Evolutionary conservation across 2,113 vertebrate genomes (phyloP).

Genomic region (Jacana jacana): DNA sequence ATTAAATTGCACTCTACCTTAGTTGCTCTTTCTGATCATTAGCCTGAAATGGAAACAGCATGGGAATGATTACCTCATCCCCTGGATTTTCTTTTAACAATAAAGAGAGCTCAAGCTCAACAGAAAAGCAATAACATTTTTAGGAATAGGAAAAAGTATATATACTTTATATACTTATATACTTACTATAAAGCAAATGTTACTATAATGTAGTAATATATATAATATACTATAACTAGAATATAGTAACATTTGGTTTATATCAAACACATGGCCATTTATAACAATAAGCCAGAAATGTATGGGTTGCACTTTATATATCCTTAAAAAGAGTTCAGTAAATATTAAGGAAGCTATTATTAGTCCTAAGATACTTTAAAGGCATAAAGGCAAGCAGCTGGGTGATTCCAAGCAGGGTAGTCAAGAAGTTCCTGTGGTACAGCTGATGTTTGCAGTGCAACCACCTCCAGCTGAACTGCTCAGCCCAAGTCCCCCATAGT

Average conservation of each 20-base stretch:
- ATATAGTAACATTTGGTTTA: not conserved
- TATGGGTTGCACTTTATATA: not conserved
- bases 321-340: conserved; percentile 10
- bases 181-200: too few species aligned
- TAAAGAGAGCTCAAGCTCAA: not conserved
- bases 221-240: too few species aligned
- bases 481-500: not conserved
- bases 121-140: not conserved
- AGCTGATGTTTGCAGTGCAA: not conserved
- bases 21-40: not conserved
- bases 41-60: not conserved
- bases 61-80: not conserved
- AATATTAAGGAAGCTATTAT: not conserved
- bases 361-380: not conserved
- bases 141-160: not conserved
- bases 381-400: not conserved
- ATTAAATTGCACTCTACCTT: not conserved
- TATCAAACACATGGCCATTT: not conserved
- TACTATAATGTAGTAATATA: too few species aligned
- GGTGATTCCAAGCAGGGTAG: not conserved
- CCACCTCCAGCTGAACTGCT: not conserved
- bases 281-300: not conserved
- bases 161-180: too few species aligned
- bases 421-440: not conserved
- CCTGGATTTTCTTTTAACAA: not conserved